Evolutionary conservation across 2,888 invertebrate species (phyloP).

Genomic region (Coelopa pilipes): DNA sequence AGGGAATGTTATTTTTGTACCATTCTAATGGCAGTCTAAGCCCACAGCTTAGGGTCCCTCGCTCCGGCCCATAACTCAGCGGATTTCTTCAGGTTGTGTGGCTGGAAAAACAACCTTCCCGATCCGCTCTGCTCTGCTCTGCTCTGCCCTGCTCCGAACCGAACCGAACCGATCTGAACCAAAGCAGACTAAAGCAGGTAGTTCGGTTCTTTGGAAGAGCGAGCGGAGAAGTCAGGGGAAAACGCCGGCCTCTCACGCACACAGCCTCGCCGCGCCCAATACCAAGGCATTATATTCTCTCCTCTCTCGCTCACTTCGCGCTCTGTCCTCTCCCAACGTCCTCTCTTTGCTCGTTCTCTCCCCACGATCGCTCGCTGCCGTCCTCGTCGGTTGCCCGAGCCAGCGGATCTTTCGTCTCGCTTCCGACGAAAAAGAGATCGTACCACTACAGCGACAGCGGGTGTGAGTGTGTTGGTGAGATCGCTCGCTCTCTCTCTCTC

Average conservation of each 20-base stretch:
- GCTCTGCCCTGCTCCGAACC: too few species aligned
- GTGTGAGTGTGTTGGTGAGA: not conserved
- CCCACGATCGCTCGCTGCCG: too few species aligned
- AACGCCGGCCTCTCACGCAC: not conserved
- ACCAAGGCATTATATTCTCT: not conserved
- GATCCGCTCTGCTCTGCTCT: not conserved
- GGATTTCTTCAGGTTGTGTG: conserved; percentile 27
- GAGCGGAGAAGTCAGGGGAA: not conserved
- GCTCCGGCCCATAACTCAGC: conserved; percentile 27
- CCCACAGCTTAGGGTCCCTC: conserved; percentile 27
- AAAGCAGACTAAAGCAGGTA: not conserved
- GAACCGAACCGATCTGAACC: not conserved
- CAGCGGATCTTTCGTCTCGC: not conserved
- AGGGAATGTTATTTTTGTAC: conserved; percentile 33
- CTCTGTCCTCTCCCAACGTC: too few species aligned
- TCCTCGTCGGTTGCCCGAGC: too few species aligned
- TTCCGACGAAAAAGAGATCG: not conserved
- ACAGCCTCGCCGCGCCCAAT: not conserved
- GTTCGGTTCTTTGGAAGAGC: not conserved
- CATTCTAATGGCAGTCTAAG: conserved; percentile 33
- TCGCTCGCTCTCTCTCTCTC: not conserved
- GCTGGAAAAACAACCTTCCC: conserved; percentile 17
- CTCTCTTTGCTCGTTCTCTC: not conserved
- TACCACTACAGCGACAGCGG: not conserved
- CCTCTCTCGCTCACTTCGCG: conserved; percentile 1